Evolutionary conservation across 2,888 invertebrate species (phyloP).

Genomic region (Coenonympha glycerion): DNA sequence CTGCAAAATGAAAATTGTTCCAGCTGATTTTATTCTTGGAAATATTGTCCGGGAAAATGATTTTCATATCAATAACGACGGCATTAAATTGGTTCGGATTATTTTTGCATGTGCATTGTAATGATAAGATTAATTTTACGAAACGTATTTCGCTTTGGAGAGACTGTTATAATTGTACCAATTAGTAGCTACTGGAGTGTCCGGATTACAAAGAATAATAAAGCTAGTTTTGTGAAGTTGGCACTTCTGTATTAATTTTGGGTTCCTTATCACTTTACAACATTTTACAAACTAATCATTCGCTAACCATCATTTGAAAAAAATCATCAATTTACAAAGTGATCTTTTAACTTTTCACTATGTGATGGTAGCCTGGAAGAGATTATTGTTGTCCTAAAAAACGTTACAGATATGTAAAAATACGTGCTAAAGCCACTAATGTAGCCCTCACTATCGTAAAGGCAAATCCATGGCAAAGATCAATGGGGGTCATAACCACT

Average conservation of each 20-base stretch:
- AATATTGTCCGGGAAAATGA: slow-evolving; percentile 33
- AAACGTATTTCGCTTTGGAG: slow-evolving; percentile 7
- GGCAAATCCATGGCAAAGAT: neutral
- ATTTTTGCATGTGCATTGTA: slow-evolving; percentile 22
- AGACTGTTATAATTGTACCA: neutral
- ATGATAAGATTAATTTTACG: slow-evolving; percentile 18
- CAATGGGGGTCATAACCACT: slow-evolving; percentile 3
- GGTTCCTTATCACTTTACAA: too few relatives aligned
- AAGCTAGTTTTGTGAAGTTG: too few relatives aligned
- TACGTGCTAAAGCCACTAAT: too few relatives aligned
- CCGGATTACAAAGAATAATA: too few relatives aligned
- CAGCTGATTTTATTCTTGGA: slow-evolving; percentile 36
- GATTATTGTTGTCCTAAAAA: too few relatives aligned
- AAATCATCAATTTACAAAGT: too few relatives aligned
- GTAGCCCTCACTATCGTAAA: neutral
- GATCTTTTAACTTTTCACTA: too few relatives aligned
- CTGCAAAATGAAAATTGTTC: slow-evolving; percentile 37
- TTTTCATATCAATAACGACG: slow-evolving; percentile 31
- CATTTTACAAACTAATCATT: too few relatives aligned
- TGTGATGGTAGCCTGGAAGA: too few relatives aligned
- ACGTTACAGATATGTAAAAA: too few relatives aligned
- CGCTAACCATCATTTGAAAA: too few relatives aligned
- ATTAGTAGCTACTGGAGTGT: neutral
- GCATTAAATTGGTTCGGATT: slow-evolving; percentile 28
- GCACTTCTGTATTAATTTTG: too few relatives aligned